Evolutionary conservation across 30 jellyfish, hydroid and myxozoan species (phyloP).

Genomic region (Nemopilema nomurai): DNA sequence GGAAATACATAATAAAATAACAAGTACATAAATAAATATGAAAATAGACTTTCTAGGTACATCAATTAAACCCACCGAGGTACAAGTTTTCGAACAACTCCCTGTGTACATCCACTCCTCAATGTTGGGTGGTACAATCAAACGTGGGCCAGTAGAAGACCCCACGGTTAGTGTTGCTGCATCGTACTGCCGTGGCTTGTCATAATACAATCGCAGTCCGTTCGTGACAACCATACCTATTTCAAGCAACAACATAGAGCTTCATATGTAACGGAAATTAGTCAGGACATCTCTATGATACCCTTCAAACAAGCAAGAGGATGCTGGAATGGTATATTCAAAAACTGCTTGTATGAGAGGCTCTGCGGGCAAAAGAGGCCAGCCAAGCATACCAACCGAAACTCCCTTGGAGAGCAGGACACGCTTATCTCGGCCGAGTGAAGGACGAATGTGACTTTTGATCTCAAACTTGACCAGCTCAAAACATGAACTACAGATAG

Average conservation of each 20-base stretch:
- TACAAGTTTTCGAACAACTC: constrained; percentile 22
- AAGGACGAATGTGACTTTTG: too few relatives aligned
- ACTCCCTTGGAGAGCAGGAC: too few relatives aligned
- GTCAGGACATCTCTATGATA: background rate
- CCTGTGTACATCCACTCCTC: constrained; percentile 39
- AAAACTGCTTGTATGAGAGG: too few relatives aligned
- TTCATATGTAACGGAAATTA: background rate
- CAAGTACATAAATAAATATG: background rate
- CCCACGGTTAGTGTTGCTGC: constrained; percentile 39
- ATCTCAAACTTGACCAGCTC: too few relatives aligned
- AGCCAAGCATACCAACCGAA: too few relatives aligned
- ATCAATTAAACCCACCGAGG: background rate
- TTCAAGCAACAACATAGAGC: background rate
- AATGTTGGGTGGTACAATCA: constrained; percentile 38
- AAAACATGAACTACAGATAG: too few relatives aligned
- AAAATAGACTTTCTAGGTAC: background rate
- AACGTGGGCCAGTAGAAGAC: background rate
- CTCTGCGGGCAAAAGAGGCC: too few relatives aligned
- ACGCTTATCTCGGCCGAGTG: too few relatives aligned
- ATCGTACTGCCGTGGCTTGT: constrained; percentile 51
- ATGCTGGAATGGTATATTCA: too few relatives aligned
- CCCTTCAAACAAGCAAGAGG: too few relatives aligned
- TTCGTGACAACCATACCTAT: constrained; percentile 31
- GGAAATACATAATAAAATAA: too few relatives aligned
- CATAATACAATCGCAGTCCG: constrained; percentile 40